phyloP scores from a whole-genome alignment of 2,888 invertebrate genomes.

The Mythimna lalbum region DNA sequence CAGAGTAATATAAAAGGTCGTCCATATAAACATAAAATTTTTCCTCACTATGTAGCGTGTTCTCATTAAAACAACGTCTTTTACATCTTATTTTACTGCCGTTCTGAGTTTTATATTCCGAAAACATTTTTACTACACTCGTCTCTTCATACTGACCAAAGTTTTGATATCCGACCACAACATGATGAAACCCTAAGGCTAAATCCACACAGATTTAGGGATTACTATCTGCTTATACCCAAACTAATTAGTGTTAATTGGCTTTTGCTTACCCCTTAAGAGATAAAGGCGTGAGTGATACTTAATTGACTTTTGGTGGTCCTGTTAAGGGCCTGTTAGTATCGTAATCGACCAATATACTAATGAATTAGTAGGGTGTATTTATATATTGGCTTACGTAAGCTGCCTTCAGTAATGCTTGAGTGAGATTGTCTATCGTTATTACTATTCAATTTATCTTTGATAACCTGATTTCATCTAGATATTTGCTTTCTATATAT shows the following conservation, averaged over 20 bases:
- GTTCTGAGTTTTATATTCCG: not conserved
- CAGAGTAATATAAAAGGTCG: not conserved
- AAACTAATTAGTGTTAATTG: conserved; percentile 67
- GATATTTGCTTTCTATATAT: not conserved
- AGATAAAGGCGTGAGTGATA: conserved; percentile 61
- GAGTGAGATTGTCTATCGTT: not conserved
- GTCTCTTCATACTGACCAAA: conserved; percentile 27
- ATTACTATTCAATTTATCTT: not conserved
- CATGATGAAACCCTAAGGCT: conserved; percentile 47
- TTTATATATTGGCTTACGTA: conserved; percentile 29
- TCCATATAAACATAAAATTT: conserved; percentile 4
- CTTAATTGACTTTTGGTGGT: conserved; percentile 60
- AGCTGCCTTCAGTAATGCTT: conserved; percentile 19
- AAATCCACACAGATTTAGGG: conserved; percentile 57
- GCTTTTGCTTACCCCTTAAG: conserved; percentile 58
- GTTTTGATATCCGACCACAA: conserved; percentile 31
- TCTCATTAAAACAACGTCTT: conserved; percentile 30
- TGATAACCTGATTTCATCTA: not conserved
- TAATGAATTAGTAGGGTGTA: conserved; percentile 46
- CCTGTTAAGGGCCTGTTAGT: conserved; percentile 28
- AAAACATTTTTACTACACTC: conserved; percentile 26
- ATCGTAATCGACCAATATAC: conserved; percentile 46
- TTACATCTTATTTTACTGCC: conserved; percentile 25
- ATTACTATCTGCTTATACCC: conserved; percentile 63
- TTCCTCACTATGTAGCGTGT: conserved; percentile 15